phyloP scores from a whole-genome alignment of 2,113 vertebrate species.

The Beaufortia kweichowensis region DNA sequence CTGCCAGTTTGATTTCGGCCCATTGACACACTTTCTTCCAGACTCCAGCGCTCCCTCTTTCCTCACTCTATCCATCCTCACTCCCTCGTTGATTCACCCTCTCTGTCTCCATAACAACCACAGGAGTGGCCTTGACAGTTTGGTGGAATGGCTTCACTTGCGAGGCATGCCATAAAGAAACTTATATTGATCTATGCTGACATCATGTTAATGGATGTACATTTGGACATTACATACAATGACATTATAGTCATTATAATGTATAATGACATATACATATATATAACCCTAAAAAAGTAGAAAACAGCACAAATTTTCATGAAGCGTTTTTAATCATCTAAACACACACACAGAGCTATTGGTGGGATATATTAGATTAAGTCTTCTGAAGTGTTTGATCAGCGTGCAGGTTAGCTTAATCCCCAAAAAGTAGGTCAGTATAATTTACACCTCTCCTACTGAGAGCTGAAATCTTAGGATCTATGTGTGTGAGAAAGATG shows the following conservation, averaged over 20 bases:
- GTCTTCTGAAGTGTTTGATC: neutral
- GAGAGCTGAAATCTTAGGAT: neutral
- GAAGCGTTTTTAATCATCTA: too few relatives aligned
- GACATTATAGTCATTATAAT: too few relatives aligned
- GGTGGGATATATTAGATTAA: neutral
- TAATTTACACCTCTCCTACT: neutral
- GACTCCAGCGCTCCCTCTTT: constrained; percentile 1
- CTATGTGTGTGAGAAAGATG: neutral
- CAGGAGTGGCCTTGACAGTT: constrained; percentile 19
- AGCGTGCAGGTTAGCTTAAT: neutral
- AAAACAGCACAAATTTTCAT: too few relatives aligned
- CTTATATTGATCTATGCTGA: too few relatives aligned
- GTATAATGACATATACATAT: too few relatives aligned
- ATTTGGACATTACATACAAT: too few relatives aligned
- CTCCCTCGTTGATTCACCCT: neutral
- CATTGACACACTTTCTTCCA: constrained; percentile 20
- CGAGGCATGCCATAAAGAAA: too few relatives aligned
- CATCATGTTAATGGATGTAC: too few relatives aligned
- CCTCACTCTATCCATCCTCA: neutral
- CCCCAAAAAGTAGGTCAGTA: constrained; percentile 9
- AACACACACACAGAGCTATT: neutral
- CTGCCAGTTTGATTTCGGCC: constrained; percentile 20
- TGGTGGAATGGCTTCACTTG: neutral
- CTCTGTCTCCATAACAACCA: constrained; percentile 43
- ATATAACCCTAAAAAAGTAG: too few relatives aligned